Conservation (phyloP, 2,888 invertebrate species). For the Troilus luridus region DNA sequence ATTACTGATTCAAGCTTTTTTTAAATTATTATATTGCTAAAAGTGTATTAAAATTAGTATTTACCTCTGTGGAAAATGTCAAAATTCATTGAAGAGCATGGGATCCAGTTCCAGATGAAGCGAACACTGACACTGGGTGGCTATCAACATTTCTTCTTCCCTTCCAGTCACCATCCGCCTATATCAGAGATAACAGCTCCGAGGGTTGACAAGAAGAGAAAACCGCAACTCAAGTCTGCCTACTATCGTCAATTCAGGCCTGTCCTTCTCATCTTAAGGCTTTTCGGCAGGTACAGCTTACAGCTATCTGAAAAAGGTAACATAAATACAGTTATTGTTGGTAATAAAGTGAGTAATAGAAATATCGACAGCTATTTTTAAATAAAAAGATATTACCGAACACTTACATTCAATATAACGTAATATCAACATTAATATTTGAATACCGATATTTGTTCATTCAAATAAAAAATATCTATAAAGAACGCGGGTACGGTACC, state of each 20-base stretch:
- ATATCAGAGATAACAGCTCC: neutral
- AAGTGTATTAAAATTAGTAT: neutral
- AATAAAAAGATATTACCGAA: too few relatives aligned
- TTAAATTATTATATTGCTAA: neutral
- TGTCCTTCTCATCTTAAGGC: slow-evolving; percentile 43
- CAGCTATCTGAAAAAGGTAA: slow-evolving; percentile 53
- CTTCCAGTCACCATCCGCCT: neutral
- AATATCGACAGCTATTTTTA: too few relatives aligned
- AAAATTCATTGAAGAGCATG: neutral
- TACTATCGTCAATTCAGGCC: slow-evolving; percentile 59
- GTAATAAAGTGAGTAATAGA: neutral
- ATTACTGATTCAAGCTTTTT: too few relatives aligned
- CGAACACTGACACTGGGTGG: slow-evolving; percentile 48
- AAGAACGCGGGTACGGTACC: too few relatives aligned
- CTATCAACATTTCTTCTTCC: neutral
- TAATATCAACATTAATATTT: too few relatives aligned
- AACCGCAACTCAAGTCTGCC: neutral
- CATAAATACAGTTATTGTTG: neutral
- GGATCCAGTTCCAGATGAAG: slow-evolving; percentile 45
- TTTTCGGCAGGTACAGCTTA: slow-evolving; percentile 56
- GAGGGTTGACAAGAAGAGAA: neutral
- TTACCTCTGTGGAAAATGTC: slow-evolving; percentile 18
- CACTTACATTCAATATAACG: too few relatives aligned
- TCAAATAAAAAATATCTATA: too few relatives aligned
- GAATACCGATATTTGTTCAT: too few relatives aligned